Conservation (phyloP, 2,888 invertebrate species). For the Drosophila meridiana region DNA sequence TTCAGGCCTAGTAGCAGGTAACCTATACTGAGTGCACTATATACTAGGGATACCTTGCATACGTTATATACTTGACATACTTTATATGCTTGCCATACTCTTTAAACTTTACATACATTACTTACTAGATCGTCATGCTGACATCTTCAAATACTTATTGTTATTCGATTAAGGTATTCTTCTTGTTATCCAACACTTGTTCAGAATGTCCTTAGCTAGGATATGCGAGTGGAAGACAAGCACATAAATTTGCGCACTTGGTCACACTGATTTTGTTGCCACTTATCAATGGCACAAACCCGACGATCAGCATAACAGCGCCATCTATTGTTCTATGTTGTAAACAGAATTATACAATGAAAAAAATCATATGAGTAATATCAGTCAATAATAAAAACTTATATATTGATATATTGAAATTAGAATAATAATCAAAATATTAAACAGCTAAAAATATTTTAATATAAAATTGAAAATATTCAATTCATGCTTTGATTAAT, state of each 20-base stretch:
- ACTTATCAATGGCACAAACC: constrained; percentile 37
- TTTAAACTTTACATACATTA: neutral
- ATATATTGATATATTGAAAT: too few species aligned
- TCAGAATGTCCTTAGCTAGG: neutral
- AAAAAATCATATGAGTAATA: too few species aligned
- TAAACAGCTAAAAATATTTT: too few species aligned
- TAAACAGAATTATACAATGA: neutral
- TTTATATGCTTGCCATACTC: neutral
- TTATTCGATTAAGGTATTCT: neutral
- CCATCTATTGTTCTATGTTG: constrained; percentile 24
- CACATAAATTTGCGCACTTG: neutral
- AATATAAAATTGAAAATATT: neutral
- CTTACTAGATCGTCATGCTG: neutral
- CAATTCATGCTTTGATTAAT: neutral
- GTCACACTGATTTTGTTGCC: constrained; percentile 6
- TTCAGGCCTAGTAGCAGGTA: neutral
- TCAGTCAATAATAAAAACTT: too few species aligned
- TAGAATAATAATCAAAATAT: too few species aligned
- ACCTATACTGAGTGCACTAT: neutral
- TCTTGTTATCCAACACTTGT: neutral
- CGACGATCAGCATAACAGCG: constrained; percentile 24
- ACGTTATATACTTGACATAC: neutral
- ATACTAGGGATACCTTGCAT: neutral
- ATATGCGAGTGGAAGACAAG: neutral
- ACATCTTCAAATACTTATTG: neutral